Evolutionary conservation across 2,797 vertebrate genomes (phyloP), one percentile per base, ranked within the genome.

Genomic region (Brotula barbata): DNA sequence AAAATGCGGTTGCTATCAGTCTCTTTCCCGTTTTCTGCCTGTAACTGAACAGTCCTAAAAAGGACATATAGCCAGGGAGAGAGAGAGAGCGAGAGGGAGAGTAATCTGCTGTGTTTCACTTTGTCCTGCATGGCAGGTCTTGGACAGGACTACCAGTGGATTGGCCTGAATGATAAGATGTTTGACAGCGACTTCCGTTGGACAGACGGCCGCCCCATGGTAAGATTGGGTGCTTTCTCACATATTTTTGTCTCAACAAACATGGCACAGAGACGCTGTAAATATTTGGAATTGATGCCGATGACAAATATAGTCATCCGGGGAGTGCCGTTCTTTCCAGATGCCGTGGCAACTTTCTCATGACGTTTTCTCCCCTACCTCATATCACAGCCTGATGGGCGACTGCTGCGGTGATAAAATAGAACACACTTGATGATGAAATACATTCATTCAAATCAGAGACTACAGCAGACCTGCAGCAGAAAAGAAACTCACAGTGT

Each of bases 121-220:
- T 19, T 74, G 10, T 51, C 40, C 41, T 63, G 14, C 21, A 16
- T 81, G 50, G 16, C 85, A 99, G 97, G 95, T 76, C 90, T 99
- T 80, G 96, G 96, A 54, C 95, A 95, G 68, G 96, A 99, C 82
- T 99, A 99, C 76, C 97, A 99, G 82, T 99, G 97, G 97, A 96
- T 99, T 47, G 97, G 97, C 50, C 91, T 99, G 67, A 99, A 97
- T 58, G 97, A 99, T 93, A 99, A 98, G 89, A 95, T 98, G 96
- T 99, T 94, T 88, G 94, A 98, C 84, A 94, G 88, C 16, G 97
- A 99, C 86, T 99, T 99, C 90, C 95, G 93, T 19, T 99, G 97
- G 97, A 98, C 95, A 7, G 97, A 99, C 71, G 93, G 94, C 73
- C 91, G 89, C 56, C 75, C 91, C 1, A 82, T 96, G 95, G 97